Base-by-base conservation (phyloP, 2,888 invertebrate species). In the Spicauda simplicius region DNA sequence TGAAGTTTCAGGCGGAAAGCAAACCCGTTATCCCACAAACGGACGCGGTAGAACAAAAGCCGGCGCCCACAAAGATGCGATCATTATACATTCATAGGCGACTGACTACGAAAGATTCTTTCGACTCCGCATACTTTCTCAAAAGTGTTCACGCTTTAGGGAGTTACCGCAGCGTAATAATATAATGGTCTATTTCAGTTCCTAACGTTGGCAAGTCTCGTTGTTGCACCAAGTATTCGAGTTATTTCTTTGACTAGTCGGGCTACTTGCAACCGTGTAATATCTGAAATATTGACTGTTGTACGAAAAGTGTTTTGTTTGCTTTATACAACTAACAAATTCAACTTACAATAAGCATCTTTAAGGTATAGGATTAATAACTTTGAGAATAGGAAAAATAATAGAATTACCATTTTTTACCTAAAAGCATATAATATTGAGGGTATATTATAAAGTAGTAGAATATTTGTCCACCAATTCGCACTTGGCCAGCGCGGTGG, bases 81-180 rank as follows among this genome's bases (percentile, higher is more conserved):
- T 90, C 91, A 90, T 91, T 91, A 91, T 90, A 91, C 82, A 87
- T 90, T 91, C 86, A 91, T 88, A 88, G 86, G 76, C 84, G 90
- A 85, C 76, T 87, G 89, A 72, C 78, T 84, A 77, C 80, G 83
- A 86, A 86, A 86, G 86, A 87, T 85, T 85, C 82, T 78, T 83
- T 81, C 79, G 76, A 76, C 82, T 79, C 69, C 67, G 79, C 79
- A 81, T 83, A 82, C 83, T 80, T 81, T 84, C 80, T 81, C 83
- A 86, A 88, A 83, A 89, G 88, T 82, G 79, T 76, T 80, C 77
- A 75, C 80, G 80, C 84, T 83, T 85, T 79, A 74, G 73, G 75
- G 72, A 79, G 72, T 79, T 79, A 89, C 86, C 87, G 85, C 90
- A 85, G 84, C 91, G 91, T 90, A 77, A 84, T 87, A 87, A 82